Base-by-base conservation (phyloP, 2,797 vertebrate genomes). In the Acrossocheilus wenchowensis region DNA sequence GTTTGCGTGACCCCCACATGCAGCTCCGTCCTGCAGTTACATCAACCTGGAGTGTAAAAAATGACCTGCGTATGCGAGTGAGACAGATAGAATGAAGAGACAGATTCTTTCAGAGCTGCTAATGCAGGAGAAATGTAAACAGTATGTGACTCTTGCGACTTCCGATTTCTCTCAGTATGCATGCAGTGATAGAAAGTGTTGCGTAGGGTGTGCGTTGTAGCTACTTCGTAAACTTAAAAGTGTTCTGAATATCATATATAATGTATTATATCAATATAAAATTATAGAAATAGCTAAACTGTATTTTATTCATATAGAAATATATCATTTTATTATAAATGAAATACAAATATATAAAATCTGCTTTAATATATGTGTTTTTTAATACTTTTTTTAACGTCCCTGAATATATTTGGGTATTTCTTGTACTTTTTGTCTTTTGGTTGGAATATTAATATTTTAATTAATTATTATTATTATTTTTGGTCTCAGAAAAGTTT, bases 1-100 rank as follows among this genome's bases (percentile, higher is more conserved):
- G 94, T 95, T 95, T 93, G 92, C 90, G 90, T 95, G 96, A 96
- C 88, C 95, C 95, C 92, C 91, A 88, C 68, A 82, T 91, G 89
- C 93, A 88, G 93, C 94, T 92, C 88, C 92, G 92, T 87, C 89
- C 90, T 93, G 92, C 92, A 92, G 95, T 95, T 94, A 93, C 95
- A 94, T 95, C 93, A 92, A 88, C 89, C 82, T 90, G 92, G 88
- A 92, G 94, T 93, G 95, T 96, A 95, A 95, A 96, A 95, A 95
- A 94, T 95, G 94, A 92, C 93, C 92, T 89, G 93, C 90, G 83
- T 82, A 60, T 43, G 62, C 60, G 17, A 43, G 17, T 66, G 17
- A 69, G 54, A 57, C 66, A 62, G 74, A 48, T 2, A 43, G 17
- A 79, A 45, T 17, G 41, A 69, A 43, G 60, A 66, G 74, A 39